Conservation (phyloP, 1,140 invertebrate species). For the Metaphire vulgaris region DNA sequence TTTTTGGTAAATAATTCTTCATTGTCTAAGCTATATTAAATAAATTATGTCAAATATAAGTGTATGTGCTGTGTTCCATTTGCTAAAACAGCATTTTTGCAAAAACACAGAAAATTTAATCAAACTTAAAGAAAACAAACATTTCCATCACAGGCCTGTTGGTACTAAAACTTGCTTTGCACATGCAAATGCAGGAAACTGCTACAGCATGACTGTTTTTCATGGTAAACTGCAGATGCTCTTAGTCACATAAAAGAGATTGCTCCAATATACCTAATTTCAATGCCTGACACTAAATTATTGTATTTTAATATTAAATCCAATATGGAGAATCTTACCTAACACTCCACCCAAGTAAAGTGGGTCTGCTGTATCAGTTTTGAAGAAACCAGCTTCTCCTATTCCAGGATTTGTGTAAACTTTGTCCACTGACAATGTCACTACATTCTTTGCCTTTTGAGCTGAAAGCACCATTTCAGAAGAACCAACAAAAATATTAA, state of each 20-base stretch:
- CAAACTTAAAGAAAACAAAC: too few species aligned
- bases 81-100: too few species aligned
- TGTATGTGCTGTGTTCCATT: too few species aligned
- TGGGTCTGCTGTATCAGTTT: constrained; percentile 73
- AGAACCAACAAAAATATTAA: not conserved
- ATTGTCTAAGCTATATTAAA: too few species aligned
- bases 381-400: constrained; percentile 60
- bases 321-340: too few species aligned
- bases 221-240: too few species aligned
- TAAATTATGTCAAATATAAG: too few species aligned
- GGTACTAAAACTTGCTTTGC: not conserved
- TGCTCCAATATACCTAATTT: too few species aligned
- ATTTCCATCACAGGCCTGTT: too few species aligned
- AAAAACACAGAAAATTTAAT: too few species aligned
- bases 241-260: not conserved
- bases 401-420: constrained; percentile 59
- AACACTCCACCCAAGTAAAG: constrained; percentile 84
- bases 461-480: constrained; percentile 57
- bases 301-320: not conserved
- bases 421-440: constrained; percentile 73
- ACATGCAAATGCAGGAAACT: not conserved
- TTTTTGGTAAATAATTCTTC: too few species aligned
- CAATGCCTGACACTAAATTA: not conserved
- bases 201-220: not conserved
- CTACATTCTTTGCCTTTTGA: constrained; percentile 73